Conservation (phyloP, 2,113 vertebrate species). For the Sylvilagus bachmani region DNA sequence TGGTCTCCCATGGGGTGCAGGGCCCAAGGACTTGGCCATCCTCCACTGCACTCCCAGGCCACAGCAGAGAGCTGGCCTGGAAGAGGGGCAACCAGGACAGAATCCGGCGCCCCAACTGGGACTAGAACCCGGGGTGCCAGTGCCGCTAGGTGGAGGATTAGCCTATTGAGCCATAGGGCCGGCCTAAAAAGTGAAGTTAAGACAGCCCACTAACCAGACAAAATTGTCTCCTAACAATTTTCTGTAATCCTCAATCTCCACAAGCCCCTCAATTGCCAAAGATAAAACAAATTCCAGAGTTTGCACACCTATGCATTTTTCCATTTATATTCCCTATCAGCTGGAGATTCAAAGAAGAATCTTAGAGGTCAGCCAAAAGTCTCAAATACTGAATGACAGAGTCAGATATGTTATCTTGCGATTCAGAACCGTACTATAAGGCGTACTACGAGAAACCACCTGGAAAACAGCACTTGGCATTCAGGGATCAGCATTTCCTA, state of each 20-base stretch:
- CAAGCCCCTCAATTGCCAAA: neutral
- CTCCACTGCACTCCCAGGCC: too few species aligned
- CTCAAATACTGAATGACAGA: constrained; percentile 66
- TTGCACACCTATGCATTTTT: constrained; percentile 56
- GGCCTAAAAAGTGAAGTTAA: neutral
- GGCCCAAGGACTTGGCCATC: too few species aligned
- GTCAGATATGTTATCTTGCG: constrained; percentile 49
- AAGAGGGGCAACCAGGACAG: too few species aligned
- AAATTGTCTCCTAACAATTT: neutral
- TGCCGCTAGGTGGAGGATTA: too few species aligned
- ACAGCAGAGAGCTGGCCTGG: too few species aligned
- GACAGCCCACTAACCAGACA: neutral
- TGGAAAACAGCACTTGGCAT: constrained; percentile 66
- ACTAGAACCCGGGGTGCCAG: too few species aligned
- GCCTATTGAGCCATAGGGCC: too few species aligned
- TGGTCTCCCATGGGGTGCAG: too few species aligned
- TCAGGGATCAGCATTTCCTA: constrained; percentile 30
- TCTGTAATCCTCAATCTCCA: neutral
- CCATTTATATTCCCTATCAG: constrained; percentile 65
- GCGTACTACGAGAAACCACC: constrained; percentile 68
- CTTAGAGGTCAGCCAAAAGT: constrained; percentile 77
- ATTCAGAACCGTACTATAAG: constrained; percentile 57
- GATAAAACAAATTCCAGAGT: constrained; percentile 54
- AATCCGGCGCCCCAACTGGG: too few species aligned
- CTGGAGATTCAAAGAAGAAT: constrained; percentile 72